phyloP scores from a whole-genome alignment of 1,140 invertebrate species.

The Cephus cinctus region DNA sequence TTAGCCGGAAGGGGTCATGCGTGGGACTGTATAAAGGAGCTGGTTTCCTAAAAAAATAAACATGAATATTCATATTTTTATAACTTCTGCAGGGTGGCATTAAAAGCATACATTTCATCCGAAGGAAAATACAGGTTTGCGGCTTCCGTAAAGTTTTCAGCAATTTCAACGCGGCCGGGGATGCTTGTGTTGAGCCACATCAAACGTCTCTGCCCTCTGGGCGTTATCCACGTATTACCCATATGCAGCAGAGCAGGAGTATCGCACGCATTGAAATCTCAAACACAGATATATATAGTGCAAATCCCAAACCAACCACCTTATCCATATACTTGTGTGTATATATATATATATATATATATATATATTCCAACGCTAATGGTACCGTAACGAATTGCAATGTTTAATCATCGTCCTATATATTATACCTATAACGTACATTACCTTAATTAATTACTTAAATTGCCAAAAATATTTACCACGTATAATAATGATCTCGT shows the following conservation, averaged over 20 bases:
- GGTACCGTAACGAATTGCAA: no score
- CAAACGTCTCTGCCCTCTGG: slow-evolving; percentile 22
- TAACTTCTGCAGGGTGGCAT: slow-evolving; percentile 26
- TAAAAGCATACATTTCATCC: slow-evolving; percentile 29
- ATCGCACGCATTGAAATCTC: not conserved
- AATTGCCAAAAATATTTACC: no score
- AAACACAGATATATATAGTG: no score
- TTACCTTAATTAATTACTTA: no score
- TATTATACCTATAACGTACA: no score
- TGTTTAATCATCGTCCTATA: no score
- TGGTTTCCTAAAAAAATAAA: slow-evolving; percentile 36
- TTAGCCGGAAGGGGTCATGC: slow-evolving; percentile 16
- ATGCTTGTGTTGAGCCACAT: slow-evolving; percentile 18
- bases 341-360: no score
- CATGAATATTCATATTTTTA: slow-evolving; percentile 37
- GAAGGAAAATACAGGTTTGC: slow-evolving; percentile 16
- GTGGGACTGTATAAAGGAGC: slow-evolving; percentile 21
- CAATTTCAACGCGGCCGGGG: slow-evolving; percentile 24
- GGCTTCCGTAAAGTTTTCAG: slow-evolving; percentile 23
- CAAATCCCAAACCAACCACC: not conserved
- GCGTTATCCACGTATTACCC: slow-evolving; percentile 13
- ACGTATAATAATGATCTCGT: no score
- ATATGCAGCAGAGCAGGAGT: slow-evolving; percentile 6
- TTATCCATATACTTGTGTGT: no score
- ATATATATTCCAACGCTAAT: no score